These are phyloP conservation scores for Phalanger gymnotis DNA, from an alignment of 2,797 vertebrate species.

Conservation along the genomic window DNA sequence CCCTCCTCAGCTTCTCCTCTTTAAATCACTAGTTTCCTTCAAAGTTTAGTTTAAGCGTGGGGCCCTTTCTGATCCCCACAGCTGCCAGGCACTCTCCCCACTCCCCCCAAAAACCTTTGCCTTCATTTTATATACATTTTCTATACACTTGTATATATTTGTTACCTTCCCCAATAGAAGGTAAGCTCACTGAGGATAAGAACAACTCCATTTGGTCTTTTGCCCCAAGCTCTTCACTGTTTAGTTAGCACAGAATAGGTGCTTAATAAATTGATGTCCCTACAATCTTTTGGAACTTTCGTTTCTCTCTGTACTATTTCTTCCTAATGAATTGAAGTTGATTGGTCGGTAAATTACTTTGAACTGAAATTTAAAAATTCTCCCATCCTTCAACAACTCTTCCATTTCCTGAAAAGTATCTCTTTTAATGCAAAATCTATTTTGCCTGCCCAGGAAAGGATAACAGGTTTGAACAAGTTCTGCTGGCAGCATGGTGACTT, in stretches of 20 bases:
- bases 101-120: neutral
- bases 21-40: neutral
- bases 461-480: neutral
- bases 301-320: neutral
- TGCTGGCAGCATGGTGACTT: neutral
- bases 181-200: neutral
- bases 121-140: neutral
- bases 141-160: neutral
- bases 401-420: neutral
- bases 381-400: neutral
- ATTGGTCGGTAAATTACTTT: neutral
- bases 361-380: neutral
- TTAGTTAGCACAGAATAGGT: neutral
- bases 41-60: neutral
- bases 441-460: neutral
- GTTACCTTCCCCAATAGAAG: neutral
- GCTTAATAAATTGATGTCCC: neutral
- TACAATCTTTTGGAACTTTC: neutral
- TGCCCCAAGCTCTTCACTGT: neutral
- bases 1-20: neutral
- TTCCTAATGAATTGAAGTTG: neutral
- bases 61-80: neutral
- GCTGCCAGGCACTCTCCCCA: neutral
- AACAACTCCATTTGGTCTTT: neutral
- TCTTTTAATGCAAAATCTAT: neutral